Base-by-base conservation (phyloP, 2,888 invertebrate genomes). In the Synanthedon vespiformis region DNA sequence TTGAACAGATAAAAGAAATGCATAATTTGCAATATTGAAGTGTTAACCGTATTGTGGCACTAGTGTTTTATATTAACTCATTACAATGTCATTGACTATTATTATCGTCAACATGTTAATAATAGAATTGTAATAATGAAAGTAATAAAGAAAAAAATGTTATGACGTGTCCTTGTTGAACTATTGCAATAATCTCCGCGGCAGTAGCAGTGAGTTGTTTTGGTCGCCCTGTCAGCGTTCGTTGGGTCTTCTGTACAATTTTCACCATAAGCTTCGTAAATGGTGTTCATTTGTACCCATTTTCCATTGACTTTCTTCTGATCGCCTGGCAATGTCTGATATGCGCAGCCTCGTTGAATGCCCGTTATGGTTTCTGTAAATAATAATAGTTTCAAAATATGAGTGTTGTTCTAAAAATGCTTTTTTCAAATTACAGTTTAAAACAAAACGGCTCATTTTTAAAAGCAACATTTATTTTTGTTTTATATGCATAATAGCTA, bases 151-250 rank as follows among this genome's bases (percentile, higher is more conserved):
- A 40, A 22, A 40, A 40, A 22, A 40, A 16, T 3, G 34, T 14
- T 13, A 16, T 10, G 40, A 49, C 6, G 5, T 50, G 12, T 44
- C 49, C 51, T 34, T 14, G 56, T 16, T 3, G 88, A 86, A 10
- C 80, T 70, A 70, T 95, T 95, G 68, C 95, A 95, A 40, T 92
- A 76, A 62, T 92, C 88, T 1, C 90, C 91, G 51, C 91, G 87
- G 65, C 95, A 95, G 69, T 93, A 94, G 68, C 95, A 95, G 64
- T 92, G 89, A 56, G 89, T 77, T 0, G 91, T 87, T 41, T 85
- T 88, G 1, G 90, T 88, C 2, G 86, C 80, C 12, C 89, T 81
- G n/a, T 89, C 83, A 2, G 55, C 57, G 6, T 90, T 90, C 57
- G 85, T 89, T 50, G 90, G 88, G 60, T 90, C 89, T 16, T 89